phyloP scores from a whole-genome alignment of 2,888 invertebrate genomes.

The Zele albiditarsus region DNA sequence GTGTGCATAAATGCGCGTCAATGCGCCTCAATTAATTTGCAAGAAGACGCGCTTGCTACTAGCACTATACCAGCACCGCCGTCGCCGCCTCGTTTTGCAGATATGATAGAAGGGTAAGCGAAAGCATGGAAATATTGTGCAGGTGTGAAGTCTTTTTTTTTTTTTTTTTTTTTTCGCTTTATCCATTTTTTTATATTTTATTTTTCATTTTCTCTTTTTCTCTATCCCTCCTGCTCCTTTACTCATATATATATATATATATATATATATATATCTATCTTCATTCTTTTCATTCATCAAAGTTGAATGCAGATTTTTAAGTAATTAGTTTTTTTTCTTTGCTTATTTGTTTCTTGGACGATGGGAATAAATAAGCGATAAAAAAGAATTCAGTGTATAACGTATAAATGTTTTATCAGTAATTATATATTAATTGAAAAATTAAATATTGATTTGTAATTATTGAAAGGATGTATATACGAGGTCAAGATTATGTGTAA shows the following conservation, averaged over 20 bases:
- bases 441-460: background rate
- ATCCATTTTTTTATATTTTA: background rate
- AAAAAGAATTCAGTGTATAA: background rate
- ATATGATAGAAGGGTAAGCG: constrained; percentile 7
- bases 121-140: constrained; percentile 11
- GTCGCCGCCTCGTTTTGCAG: background rate
- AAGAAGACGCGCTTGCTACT: constrained; percentile 47
- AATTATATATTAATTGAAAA: background rate
- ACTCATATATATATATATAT: background rate
- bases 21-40: constrained; percentile 64
- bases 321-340: background rate
- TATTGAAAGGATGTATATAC: too few relatives aligned
- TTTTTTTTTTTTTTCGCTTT: background rate
- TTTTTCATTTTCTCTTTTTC: background rate
- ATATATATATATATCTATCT: background rate
- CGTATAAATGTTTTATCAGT: background rate
- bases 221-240: background rate
- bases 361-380: background rate
- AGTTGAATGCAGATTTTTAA: background rate
- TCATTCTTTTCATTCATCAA: background rate
- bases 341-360: background rate
- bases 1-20: constrained; percentile 53
- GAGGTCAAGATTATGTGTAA: too few relatives aligned
- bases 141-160: constrained; percentile 9
- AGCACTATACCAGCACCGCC: background rate